Conservation (phyloP, 1,140 invertebrate genomes). For the Brachionus calyciflorus region DNA sequence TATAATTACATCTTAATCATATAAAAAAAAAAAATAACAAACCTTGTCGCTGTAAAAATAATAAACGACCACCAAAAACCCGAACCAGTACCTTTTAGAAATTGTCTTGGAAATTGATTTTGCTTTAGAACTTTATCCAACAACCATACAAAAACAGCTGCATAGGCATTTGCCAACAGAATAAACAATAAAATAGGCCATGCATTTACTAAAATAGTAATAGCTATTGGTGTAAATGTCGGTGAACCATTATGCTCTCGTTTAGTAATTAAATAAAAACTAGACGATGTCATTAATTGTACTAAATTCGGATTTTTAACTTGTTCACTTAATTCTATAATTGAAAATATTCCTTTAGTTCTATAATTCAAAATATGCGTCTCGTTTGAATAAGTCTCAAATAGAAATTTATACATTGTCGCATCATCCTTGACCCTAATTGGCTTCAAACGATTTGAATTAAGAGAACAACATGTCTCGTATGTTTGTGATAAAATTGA, state of each 20-base stretch:
- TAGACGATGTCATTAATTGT: neutral
- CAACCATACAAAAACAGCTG: constrained; percentile 34
- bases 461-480: constrained; percentile 17
- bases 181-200: constrained; percentile 39
- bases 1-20: too few species aligned
- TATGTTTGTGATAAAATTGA: constrained; percentile 22
- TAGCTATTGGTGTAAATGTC: constrained; percentile 38
- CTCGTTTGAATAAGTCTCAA: neutral
- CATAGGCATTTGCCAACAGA: constrained; percentile 32
- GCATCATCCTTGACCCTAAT: constrained; percentile 1
- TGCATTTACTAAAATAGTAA: constrained; percentile 23
- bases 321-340: constrained; percentile 8
- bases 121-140: constrained; percentile 9
- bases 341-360: constrained; percentile 17
- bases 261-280: constrained; percentile 38
- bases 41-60: constrained; percentile 32
- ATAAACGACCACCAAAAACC: constrained; percentile 38
- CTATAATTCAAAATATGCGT: neutral
- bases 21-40: too few species aligned
- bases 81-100: constrained; percentile 23
- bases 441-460: neutral
- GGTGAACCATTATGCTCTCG: constrained; percentile 33
- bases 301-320: constrained; percentile 7
- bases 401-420: constrained; percentile 10
- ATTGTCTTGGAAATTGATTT: constrained; percentile 34